Percentiles rank a stretch among this genome's conserved stretches.
phyloP scores from a whole-genome alignment of 2,113 vertebrate species.

The Halcyon senegalensis region DNA sequence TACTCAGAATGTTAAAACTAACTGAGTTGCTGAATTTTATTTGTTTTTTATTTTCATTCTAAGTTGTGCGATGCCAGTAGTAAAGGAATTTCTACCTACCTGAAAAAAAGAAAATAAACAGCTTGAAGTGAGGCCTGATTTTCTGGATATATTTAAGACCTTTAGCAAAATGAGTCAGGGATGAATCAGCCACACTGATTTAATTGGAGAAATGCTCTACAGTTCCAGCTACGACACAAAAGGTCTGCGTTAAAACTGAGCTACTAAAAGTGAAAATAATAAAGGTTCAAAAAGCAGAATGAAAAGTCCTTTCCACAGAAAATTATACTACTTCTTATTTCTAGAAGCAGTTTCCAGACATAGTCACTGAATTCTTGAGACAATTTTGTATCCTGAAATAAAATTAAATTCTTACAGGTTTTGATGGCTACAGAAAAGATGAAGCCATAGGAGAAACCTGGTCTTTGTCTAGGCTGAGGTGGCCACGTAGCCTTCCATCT shows the following conservation, averaged over 20 bases:
- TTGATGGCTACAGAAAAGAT: neutral
- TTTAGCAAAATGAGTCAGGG: conserved; percentile 18
- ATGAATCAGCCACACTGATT: conserved; percentile 27
- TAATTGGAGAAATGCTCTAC: neutral
- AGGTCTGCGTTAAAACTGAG: neutral
- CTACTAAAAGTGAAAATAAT: neutral
- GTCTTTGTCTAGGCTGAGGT: neutral
- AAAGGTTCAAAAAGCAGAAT: neutral
- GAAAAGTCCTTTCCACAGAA: neutral
- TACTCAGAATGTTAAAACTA: neutral
- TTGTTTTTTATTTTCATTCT: neutral
- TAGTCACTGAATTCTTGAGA: neutral
- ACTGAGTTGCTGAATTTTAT: neutral
- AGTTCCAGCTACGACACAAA: neutral
- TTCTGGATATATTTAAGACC: conserved; percentile 3
- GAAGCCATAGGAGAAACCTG: neutral
- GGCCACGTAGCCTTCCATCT: neutral
- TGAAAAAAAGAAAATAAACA: neutral
- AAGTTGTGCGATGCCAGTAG: neutral
- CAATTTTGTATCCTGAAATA: neutral
- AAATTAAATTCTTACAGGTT: neutral
- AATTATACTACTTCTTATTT: neutral
- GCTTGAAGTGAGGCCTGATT: neutral
- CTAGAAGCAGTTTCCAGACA: neutral
- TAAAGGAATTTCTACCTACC: neutral